These are phyloP conservation scores for Egretta garzetta DNA, from an alignment of 2,113 vertebrate genomes.

Conservation along the genomic window DNA sequence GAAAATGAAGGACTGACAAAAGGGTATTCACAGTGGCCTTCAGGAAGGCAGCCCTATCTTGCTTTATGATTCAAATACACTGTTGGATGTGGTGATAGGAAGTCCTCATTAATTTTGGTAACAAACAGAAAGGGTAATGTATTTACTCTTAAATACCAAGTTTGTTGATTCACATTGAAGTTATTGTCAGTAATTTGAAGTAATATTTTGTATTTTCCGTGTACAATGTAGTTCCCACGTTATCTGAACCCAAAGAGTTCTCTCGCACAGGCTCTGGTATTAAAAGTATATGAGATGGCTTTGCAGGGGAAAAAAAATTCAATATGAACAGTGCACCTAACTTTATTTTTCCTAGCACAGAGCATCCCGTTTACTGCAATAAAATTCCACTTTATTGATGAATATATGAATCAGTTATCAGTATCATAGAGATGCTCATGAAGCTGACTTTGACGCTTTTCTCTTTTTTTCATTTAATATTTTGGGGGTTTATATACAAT, in stretches of 20 bases:
- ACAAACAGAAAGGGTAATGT: background rate
- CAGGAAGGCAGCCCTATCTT: background rate
- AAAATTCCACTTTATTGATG: background rate
- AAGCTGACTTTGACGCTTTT: background rate
- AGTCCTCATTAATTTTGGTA: background rate
- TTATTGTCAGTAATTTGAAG: background rate
- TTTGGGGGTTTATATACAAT: background rate
- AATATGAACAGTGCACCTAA: background rate
- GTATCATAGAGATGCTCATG: background rate
- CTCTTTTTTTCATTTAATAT: background rate
- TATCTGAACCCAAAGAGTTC: background rate
- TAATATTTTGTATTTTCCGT: background rate
- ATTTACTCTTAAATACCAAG: background rate
- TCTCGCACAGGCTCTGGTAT: background rate
- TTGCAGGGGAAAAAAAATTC: background rate
- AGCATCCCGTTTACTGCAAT: background rate
- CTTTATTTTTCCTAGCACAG: background rate
- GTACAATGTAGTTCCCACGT: background rate
- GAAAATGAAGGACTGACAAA: background rate
- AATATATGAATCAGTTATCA: background rate
- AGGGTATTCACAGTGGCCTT: background rate
- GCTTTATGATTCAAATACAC: background rate
- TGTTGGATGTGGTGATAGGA: background rate
- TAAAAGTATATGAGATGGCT: background rate
- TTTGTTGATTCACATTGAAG: background rate